Conservation (phyloP, 1,140 invertebrate species). For the Tetragonula clypearis region DNA sequence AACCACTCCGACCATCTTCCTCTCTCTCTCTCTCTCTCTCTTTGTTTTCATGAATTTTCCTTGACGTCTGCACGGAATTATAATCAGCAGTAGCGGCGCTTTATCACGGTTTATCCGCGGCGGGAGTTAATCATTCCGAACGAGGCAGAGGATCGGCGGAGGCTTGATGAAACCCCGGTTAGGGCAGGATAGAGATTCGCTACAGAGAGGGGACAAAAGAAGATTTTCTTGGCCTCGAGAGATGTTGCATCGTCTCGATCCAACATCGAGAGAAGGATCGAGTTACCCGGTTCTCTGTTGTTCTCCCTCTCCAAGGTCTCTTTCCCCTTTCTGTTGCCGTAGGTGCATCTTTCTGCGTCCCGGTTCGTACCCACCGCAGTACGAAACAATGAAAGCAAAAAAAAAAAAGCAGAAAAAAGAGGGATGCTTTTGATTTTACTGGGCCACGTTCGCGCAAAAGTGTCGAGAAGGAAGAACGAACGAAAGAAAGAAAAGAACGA, state of each 20-base stretch:
- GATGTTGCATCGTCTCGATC: background rate
- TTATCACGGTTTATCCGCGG: slow-evolving; percentile 51
- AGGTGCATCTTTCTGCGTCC: background rate
- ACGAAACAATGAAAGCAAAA: background rate
- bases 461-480: background rate
- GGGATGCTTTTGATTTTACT: background rate
- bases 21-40: background rate
- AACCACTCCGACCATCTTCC: background rate
- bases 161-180: slow-evolving; percentile 14
- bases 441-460: background rate
- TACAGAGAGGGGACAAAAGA: background rate
- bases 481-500: background rate
- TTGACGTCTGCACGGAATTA: slow-evolving; percentile 64
- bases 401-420: background rate
- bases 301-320: background rate
- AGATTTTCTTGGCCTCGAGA: slow-evolving; percentile 4
- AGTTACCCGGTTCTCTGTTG: slow-evolving; percentile 13
- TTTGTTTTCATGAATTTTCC: slow-evolving; percentile 63
- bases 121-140: slow-evolving; percentile 47
- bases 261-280: slow-evolving; percentile 1
- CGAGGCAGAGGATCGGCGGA: background rate
- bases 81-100: slow-evolving; percentile 55
- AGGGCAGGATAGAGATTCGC: background rate
- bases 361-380: background rate
- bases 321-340: background rate